These are phyloP conservation scores for Nebria brevicollis DNA, from an alignment of 2,888 invertebrate genomes.

Conservation along the genomic window DNA sequence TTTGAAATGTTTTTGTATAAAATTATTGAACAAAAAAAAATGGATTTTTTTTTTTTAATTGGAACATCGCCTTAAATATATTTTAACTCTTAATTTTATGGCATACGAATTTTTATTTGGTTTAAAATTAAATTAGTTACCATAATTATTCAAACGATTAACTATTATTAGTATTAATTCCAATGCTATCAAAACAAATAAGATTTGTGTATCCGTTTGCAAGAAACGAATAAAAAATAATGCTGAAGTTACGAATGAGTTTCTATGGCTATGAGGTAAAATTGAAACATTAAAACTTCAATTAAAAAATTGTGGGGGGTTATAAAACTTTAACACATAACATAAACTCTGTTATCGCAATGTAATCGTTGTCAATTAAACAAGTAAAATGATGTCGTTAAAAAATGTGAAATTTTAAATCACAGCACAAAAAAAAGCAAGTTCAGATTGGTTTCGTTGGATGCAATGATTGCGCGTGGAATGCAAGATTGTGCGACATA, in stretches of 20 bases:
- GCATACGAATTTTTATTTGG: too few species aligned
- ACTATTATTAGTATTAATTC: too few species aligned
- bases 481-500: conserved; percentile 40
- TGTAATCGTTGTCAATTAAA: conserved; percentile 36
- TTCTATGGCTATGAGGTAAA: not conserved
- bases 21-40: too few species aligned
- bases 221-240: not conserved
- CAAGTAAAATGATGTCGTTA: conserved; percentile 14
- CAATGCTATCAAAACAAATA: too few species aligned
- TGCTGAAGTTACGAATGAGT: not conserved
- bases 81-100: too few species aligned
- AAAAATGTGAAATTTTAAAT: conserved; percentile 3
- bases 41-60: too few species aligned
- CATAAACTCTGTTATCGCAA: conserved; percentile 35
- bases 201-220: not conserved
- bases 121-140: too few species aligned
- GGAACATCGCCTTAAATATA: too few species aligned
- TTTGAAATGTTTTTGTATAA: too few species aligned
- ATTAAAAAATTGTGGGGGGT: not conserved
- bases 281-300: not conserved
- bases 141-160: too few species aligned
- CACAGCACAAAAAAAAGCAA: conserved; percentile 5
- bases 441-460: conserved; percentile 18
- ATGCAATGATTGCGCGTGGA: conserved; percentile 29
- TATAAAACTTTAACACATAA: conserved; percentile 19